Evolutionary conservation across 2,888 invertebrate genomes (phyloP).

Genomic region (Periphyllus acericola): DNA sequence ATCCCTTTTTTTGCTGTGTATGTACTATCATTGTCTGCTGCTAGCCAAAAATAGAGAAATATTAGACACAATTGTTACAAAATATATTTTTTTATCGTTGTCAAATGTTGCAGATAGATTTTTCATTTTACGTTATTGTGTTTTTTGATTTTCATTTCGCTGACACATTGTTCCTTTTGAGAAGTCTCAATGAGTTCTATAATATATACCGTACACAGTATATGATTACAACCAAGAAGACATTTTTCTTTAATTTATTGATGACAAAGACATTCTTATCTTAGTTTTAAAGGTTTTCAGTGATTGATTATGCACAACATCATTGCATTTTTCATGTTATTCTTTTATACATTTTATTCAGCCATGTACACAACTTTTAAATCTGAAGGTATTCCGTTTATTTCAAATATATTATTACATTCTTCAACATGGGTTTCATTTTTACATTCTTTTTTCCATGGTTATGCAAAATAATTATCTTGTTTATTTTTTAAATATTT

Average conservation of each 20-base stretch:
- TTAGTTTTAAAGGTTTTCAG: slow-evolving; percentile 20
- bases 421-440: background rate
- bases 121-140: slow-evolving; percentile 1
- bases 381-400: background rate
- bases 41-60: background rate
- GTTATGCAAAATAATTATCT: too few relatives aligned
- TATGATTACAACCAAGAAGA: slow-evolving; percentile 27
- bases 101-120: slow-evolving; percentile 26
- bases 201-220: background rate
- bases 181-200: slow-evolving; percentile 8
- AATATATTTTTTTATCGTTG: background rate
- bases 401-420: background rate
- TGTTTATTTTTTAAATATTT: too few relatives aligned
- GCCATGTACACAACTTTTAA: background rate
- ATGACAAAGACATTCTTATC: slow-evolving; percentile 49
- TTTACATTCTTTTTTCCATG: background rate
- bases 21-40: too few relatives aligned
- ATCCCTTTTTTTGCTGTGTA: too few relatives aligned
- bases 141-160: slow-evolving; percentile 29
- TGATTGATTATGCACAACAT: slow-evolving; percentile 34
- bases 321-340: slow-evolving; percentile 2
- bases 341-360: slow-evolving; percentile 12
- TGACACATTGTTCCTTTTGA: slow-evolving; percentile 12
- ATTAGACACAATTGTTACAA: background rate
- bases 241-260: slow-evolving; percentile 38